Conservation (phyloP, 2,888 invertebrate species). For the Vesta saturnalis region DNA sequence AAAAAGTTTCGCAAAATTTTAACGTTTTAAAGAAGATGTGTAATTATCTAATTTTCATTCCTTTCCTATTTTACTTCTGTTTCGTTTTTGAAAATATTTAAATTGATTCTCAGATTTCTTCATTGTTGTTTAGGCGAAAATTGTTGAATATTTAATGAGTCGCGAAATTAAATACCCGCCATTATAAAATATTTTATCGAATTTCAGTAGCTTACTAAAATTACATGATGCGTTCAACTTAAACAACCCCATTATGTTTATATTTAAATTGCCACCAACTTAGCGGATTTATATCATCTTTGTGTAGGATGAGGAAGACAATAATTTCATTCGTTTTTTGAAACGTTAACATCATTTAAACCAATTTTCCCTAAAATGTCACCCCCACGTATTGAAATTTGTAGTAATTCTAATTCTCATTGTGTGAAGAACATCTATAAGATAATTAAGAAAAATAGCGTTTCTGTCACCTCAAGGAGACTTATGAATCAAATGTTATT, state of each 20-base stretch:
- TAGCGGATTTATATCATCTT: neutral
- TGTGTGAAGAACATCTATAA: neutral
- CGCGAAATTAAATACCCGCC: too few species aligned
- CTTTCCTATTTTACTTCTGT: neutral
- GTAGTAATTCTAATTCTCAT: neutral
- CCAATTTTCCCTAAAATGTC: neutral
- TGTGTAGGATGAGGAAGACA: conserved; percentile 12
- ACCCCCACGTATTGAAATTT: neutral
- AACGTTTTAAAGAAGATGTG: neutral
- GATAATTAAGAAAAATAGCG: too few species aligned
- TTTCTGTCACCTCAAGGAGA: neutral
- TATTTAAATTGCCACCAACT: neutral
- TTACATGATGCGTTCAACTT: neutral
- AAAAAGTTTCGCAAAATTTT: too few species aligned
- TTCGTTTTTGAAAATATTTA: neutral
- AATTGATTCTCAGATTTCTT: conserved; percentile 13
- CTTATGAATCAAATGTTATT: neutral
- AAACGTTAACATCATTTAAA: neutral
- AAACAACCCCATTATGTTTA: neutral
- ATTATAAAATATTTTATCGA: too few species aligned
- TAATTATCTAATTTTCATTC: conserved; percentile 22
- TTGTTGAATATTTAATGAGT: neutral
- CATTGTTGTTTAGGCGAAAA: conserved; percentile 13
- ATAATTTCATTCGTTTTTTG: neutral
- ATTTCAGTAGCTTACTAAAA: neutral